Evolutionary conservation across 2,113 vertebrate genomes (phyloP).

Genomic region (Nettapus auritus): DNA sequence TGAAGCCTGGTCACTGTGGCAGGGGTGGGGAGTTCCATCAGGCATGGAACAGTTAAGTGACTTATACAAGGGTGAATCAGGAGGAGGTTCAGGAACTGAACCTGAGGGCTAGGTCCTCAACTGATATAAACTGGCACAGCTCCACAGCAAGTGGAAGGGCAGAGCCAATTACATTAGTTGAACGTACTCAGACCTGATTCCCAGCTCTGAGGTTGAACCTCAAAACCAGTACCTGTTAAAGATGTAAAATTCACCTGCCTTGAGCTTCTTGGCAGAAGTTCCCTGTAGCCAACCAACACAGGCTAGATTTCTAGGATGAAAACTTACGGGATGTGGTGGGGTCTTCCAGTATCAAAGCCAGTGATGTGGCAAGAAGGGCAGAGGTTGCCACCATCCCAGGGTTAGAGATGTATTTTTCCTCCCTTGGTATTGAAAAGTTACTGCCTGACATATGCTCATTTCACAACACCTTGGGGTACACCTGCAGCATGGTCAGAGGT

Average conservation of each 20-base stretch:
- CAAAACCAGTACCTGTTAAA: neutral
- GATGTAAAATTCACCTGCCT: neutral
- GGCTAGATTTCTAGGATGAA: neutral
- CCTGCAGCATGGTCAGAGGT: neutral
- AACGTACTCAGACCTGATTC: neutral
- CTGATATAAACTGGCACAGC: neutral
- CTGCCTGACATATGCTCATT: neutral
- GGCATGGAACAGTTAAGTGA: neutral
- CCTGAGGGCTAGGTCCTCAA: neutral
- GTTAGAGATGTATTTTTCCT: neutral
- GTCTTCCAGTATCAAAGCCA: neutral
- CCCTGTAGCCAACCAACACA: neutral
- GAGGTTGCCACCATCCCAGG: neutral
- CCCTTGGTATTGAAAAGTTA: neutral
- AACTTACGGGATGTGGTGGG: neutral
- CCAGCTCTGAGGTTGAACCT: neutral
- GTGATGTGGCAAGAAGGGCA: neutral
- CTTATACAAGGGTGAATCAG: slow-evolving; percentile 47
- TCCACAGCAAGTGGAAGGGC: neutral
- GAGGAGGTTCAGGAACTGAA: slow-evolving; percentile 11
- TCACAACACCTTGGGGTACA: neutral
- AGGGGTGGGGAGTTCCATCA: neutral
- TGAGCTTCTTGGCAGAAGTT: neutral
- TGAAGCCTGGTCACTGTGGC: neutral
- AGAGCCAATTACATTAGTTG: neutral